Evolutionary conservation across 2,888 invertebrate species (phyloP), one percentile per base, ranked within the genome.

Genomic region (Xestia ashworthii): DNA sequence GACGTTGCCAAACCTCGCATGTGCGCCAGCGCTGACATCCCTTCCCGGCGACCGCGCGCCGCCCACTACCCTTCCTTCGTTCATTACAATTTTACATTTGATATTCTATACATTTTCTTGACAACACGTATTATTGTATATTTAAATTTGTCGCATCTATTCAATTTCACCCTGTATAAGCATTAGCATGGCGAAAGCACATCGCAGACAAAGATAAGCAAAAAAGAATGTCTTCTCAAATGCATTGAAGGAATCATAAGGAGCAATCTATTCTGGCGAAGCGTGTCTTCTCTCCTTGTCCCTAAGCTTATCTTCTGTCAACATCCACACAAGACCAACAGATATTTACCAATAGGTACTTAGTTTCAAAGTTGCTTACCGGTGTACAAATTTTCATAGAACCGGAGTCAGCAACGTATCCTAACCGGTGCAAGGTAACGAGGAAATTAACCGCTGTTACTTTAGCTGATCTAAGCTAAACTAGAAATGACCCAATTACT

Each of bases 391-490:
- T 83, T 73, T 69, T 62, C 81, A 74, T 71, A 77, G 19, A 68
- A 41, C 16, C 14, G n/a, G 14, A 60, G 41, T 68, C 44, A 65
- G 53, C 48, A 55, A 67, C 41, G 60, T 32, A 48, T 46, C 38
- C 9, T 32, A 60, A n/a, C 41, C 19, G 22, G 19, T 71, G 68
- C 80, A 71, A 32, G 71, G 32, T 74, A 80, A 83, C 67, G 73
- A 75, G 81, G 25, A 74, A 82, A 78, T 82, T 76, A 74, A 70
- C n/a, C 66, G 65, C 38, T 68, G 68, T 67, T 68, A 65, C 62
- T 81, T 65, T 48, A 81, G 72, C 71, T 76, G 74, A 78, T 69
- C 69, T 69, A 74, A 85, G 69, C 75, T 67, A 62, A 78, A 82
- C 74, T 74, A 69, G 76, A 69, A 78, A 71, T 69, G 62, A 71